Percentiles rank a stretch among this genome's conserved stretches.
Evolutionary conservation across 2,113 vertebrate genomes (phyloP).

Genomic region (Sardina pilchardus): DNA sequence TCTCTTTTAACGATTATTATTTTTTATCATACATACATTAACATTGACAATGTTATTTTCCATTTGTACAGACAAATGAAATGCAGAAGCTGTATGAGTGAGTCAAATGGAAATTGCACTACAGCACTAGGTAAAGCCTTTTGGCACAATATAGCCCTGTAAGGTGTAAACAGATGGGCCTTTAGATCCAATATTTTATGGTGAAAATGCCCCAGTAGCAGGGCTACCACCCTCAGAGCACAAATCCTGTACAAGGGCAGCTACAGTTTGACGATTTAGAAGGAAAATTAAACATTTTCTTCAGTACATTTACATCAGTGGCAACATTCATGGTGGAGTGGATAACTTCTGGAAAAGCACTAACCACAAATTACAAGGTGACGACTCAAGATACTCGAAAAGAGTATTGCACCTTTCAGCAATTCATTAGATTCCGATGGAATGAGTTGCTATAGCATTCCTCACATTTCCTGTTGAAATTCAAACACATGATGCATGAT

Average conservation of each 20-base stretch:
- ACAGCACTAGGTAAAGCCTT: background rate
- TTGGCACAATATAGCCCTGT: background rate
- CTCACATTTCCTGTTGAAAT: background rate
- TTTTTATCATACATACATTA: background rate
- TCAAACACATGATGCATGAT: background rate
- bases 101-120: background rate
- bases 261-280: background rate
- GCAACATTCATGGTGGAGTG: background rate
- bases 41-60: background rate
- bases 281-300: background rate
- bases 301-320: background rate
- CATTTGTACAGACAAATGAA: background rate
- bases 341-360: background rate
- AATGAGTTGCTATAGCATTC: background rate
- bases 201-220: background rate
- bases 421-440: background rate
- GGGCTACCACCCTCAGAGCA: background rate
- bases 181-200: conserved; percentile 12
- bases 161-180: background rate
- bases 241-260: background rate
- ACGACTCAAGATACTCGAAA: background rate
- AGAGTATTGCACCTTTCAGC: background rate
- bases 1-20: background rate
- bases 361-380: background rate
- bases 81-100: background rate